Conservation (phyloP, 2,113 vertebrate genomes). For the Nerophis ophidion region DNA sequence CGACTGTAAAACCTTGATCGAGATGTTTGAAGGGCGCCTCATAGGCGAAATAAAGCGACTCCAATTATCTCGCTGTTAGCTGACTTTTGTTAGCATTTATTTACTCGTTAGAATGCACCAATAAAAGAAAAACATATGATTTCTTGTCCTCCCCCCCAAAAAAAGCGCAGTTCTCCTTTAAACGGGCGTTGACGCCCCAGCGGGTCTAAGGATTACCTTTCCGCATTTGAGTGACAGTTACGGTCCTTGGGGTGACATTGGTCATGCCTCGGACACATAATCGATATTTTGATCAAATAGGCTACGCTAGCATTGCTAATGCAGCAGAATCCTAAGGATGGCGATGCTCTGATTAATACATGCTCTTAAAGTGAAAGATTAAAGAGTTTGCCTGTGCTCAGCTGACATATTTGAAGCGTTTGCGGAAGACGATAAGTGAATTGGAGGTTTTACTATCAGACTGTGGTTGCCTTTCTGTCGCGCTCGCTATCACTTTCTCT, state of each 20-base stretch:
- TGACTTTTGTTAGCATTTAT: no score
- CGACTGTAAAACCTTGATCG: no score
- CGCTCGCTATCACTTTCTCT: slow-evolving; percentile 18
- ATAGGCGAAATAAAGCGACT: no score
- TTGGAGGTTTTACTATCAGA: slow-evolving; percentile 15
- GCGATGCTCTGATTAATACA: slow-evolving; percentile 21
- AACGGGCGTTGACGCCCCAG: not conserved
- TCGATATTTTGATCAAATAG: slow-evolving; percentile 16
- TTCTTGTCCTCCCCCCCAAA: no score
- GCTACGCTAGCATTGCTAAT: slow-evolving; percentile 1
- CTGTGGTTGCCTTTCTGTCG: slow-evolving; percentile 3
- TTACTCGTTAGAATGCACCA: no score
- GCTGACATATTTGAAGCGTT: slow-evolving; percentile 14
- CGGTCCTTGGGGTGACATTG: not conserved
- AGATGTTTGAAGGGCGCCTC: no score
- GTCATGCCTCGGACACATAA: slow-evolving; percentile 5
- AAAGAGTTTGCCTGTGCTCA: slow-evolving; percentile 16
- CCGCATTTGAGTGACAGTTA: not conserved
- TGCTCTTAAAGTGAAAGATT: not conserved
- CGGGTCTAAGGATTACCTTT: not conserved
- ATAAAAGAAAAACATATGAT: no score
- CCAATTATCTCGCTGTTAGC: no score
- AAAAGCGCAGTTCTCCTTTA: not conserved
- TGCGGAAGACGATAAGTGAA: slow-evolving; percentile 26
- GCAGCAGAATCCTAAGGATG: slow-evolving; percentile 1